phyloP scores from a whole-genome alignment of 2,797 vertebrate genomes.

The Hapalemur alaotrensis region DNA sequence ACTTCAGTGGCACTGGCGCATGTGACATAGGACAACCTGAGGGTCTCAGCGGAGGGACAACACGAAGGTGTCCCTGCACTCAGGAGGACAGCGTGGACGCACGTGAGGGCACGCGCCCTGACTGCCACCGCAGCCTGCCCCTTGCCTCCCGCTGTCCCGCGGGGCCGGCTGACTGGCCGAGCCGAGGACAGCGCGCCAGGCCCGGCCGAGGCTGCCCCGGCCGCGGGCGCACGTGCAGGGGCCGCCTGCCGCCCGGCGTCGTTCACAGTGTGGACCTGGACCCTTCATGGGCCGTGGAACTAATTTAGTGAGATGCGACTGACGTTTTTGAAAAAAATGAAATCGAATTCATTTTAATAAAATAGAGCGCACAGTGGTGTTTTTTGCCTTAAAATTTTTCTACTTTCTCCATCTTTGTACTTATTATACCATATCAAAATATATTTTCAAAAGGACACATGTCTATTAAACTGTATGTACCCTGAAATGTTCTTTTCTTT shows the following conservation, averaged over 20 bases:
- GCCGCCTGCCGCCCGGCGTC: neutral
- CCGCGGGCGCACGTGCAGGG: too few species aligned
- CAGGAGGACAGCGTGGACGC: neutral
- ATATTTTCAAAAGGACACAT: neutral
- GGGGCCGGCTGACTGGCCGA: rapidly evolving
- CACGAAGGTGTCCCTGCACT: neutral
- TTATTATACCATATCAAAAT: neutral
- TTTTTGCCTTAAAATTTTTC: neutral
- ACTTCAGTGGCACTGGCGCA: neutral
- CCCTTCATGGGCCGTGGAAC: neutral
- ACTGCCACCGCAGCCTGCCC: neutral
- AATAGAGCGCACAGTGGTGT: neutral
- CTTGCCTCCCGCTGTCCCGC: neutral
- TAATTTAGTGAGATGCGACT: neutral
- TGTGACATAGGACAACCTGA: neutral
- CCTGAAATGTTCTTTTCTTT: neutral
- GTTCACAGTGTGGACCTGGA: neutral
- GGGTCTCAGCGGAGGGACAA: neutral
- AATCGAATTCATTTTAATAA: neutral
- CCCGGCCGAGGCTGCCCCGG: too few species aligned
- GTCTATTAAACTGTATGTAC: neutral
- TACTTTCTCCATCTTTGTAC: neutral
- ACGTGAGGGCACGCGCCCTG: too few species aligned
- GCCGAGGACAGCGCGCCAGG: too few species aligned
- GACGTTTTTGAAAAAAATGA: neutral